Evolutionary conservation across 2,113 vertebrate genomes (phyloP), one percentile per base, ranked within the genome.

Genomic region (Tamias sibiricus): DNA sequence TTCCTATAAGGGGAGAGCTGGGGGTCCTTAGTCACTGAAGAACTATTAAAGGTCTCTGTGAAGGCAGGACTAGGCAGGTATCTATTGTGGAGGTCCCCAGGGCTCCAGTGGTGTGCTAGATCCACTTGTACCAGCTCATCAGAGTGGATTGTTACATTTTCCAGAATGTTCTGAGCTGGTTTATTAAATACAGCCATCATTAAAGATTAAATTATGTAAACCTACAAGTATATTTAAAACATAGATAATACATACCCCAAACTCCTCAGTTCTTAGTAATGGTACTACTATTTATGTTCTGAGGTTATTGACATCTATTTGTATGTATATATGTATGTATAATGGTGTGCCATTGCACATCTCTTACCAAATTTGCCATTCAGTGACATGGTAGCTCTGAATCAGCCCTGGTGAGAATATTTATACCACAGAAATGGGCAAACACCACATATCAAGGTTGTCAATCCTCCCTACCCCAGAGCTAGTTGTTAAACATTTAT

Each of bases 121-220:
- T 54, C 75, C 3, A 28, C 47, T 24, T 13, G 2, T 52, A 24
- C 17, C 37, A 24, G 37, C 52, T 80, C 71, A 30, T n/a, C 26
- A 75, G 62, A 87, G 35, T 0, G 3, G 66, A 77, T 20, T 44
- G 47, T 74, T 83, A 57, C 6, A 69, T 93, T 87, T 91, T 64
- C 74, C 72, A 84, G 62, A 71, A 52, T 93, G 76, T 52, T 75
- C 7, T 57, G 35, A 93, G 54, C 37, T 76, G 42, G 68, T 62
- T 57, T 81, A 22, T 86, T 74, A 94, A 87, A 82, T 35, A 87
- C 42, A 82, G 54, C 66, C 64, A 86, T 85, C 71, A 72, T 80
- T 72, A 68, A 87, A 82, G 37, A 62, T 71, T 54, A 93, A 87
- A 84, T 57, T 64, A 59, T 54, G 86, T 69, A 71, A 94, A 62